A percentile compares a stretch with the other conserved stretches of the same genome.
Evolutionary conservation across 2,113 vertebrate species (phyloP).

Genomic region (Narcine bancroftii): DNA sequence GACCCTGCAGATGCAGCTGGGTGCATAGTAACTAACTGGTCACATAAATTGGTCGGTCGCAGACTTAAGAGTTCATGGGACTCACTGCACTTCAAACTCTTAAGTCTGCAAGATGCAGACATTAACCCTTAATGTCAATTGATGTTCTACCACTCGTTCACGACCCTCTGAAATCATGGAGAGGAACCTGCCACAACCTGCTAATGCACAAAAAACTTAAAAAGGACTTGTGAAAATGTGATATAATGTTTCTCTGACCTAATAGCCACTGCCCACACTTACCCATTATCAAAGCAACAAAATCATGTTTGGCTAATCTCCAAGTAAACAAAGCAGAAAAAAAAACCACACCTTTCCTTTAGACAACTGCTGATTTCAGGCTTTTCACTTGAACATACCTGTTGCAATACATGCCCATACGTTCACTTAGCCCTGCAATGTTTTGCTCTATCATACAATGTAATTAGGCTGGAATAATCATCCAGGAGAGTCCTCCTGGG

Average conservation of each 20-base stretch:
- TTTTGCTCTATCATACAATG: neutral
- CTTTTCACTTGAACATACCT: neutral
- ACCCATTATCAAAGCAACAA: neutral
- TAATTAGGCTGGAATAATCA: constrained; percentile 16
- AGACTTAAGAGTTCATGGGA: too few relatives aligned
- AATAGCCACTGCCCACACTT: neutral
- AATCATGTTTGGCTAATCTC: neutral
- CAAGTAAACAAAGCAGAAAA: neutral
- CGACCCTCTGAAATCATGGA: neutral
- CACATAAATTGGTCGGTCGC: too few relatives aligned
- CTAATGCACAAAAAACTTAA: neutral
- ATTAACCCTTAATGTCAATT: neutral
- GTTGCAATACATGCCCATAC: neutral
- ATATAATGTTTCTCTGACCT: neutral
- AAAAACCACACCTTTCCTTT: neutral
- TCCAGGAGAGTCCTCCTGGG: neutral
- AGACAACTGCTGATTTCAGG: neutral
- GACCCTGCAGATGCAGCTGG: too few relatives aligned
- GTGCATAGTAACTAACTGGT: too few relatives aligned
- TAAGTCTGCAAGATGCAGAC: too few relatives aligned
- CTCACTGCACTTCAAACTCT: too few relatives aligned
- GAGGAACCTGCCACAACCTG: neutral
- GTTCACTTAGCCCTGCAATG: neutral
- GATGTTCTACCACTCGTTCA: neutral
- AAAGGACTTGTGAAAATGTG: neutral